phyloP scores from a whole-genome alignment of 1,140 invertebrate genomes.

The Heliconius himera region DNA sequence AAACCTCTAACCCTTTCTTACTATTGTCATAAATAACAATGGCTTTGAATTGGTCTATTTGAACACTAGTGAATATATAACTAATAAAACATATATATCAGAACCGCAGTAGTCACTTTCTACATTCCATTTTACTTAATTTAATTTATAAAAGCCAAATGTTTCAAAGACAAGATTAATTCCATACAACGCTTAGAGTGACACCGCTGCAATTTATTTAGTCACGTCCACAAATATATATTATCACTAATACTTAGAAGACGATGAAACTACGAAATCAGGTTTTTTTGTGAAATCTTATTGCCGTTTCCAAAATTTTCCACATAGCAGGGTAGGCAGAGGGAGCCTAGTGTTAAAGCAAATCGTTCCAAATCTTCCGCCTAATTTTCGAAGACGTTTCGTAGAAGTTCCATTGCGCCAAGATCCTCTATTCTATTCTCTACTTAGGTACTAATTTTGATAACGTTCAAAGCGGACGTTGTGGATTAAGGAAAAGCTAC shows the following conservation, averaged over 20 bases:
- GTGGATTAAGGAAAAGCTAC: no score
- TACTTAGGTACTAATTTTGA: no score
- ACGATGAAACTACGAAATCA: no score
- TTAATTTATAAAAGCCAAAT: background rate
- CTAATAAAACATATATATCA: background rate
- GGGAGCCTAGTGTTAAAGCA: no score
- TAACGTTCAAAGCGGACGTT: no score
- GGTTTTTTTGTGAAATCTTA: no score
- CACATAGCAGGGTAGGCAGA: no score
- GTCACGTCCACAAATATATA: background rate
- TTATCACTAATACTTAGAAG: background rate
- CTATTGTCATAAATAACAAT: background rate
- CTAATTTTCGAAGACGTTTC: no score
- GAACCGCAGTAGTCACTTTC: background rate
- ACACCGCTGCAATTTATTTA: background rate
- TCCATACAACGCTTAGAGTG: background rate
- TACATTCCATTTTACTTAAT: background rate
- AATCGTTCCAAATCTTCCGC: no score
- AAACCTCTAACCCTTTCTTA: background rate
- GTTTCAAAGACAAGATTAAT: constrained; percentile 1
- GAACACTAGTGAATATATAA: background rate
- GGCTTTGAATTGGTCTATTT: background rate
- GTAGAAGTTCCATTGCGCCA: no score
- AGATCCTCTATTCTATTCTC: no score
- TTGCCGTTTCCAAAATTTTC: no score